Evolutionary conservation across 2,797 vertebrate genomes (phyloP).

Genomic region (Pangasius krempfi): DNA sequence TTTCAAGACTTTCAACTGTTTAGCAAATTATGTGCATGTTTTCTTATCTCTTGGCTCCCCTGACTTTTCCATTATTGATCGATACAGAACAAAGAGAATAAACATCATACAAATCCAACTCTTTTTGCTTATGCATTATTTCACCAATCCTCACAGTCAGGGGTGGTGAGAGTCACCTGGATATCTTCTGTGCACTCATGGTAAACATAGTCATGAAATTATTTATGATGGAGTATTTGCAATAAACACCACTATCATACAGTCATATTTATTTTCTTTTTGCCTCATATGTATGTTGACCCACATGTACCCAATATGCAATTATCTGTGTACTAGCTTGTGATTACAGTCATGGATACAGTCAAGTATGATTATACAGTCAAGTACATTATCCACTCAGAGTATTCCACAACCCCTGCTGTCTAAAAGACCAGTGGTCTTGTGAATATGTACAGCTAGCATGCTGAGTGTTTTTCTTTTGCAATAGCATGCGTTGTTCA

Average conservation of each 20-base stretch:
- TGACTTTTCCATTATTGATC: background rate
- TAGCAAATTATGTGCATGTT: background rate
- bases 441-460: background rate
- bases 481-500: background rate
- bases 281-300: background rate
- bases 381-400: background rate
- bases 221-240: background rate
- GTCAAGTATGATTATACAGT: no score
- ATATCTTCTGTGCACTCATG: background rate
- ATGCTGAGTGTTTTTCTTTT: background rate
- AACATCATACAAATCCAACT: background rate
- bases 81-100: background rate
- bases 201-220: background rate
- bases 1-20: background rate
- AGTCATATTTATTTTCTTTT: background rate
- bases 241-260: background rate
- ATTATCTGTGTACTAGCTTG: background rate
- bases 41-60: slow-evolving; percentile 8
- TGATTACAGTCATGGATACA: background rate
- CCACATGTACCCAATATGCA: background rate
- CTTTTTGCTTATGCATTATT: background rate
- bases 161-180: background rate
- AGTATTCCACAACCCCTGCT: background rate
- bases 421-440: background rate
- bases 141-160: background rate